A percentile compares a stretch with the other conserved stretches of the same genome.
These are phyloP conservation scores for Ambastaia sidthimunki DNA, from an alignment of 2,797 vertebrate genomes.

Conservation along the genomic window DNA sequence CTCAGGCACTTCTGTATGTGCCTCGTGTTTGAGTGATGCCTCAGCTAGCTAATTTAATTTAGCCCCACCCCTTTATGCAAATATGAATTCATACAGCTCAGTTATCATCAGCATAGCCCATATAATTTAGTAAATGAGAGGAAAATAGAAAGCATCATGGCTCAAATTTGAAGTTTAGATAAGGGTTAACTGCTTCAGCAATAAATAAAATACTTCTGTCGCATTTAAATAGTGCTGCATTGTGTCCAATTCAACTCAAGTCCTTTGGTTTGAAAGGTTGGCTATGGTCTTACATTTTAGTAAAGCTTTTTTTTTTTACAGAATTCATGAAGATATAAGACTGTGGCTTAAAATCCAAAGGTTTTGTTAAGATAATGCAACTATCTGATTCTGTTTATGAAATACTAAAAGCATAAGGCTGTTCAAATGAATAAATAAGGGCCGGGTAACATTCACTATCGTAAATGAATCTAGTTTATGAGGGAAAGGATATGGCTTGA, in stretches of 20 bases:
- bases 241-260: constrained; percentile 48
- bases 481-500: constrained; percentile 57
- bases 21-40: constrained; percentile 50
- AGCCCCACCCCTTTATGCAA: constrained; percentile 52
- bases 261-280: constrained; percentile 66
- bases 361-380: background rate
- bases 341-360: background rate
- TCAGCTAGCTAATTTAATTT: constrained; percentile 34
- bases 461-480: constrained; percentile 11
- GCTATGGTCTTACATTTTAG: constrained; percentile 43
- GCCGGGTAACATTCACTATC: constrained; percentile 47
- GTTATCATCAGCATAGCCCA: constrained; percentile 41
- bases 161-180: constrained; percentile 43
- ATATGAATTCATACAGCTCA: constrained; percentile 30
- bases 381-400: background rate
- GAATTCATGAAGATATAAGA: constrained; percentile 19
- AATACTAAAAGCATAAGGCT: constrained; percentile 28
- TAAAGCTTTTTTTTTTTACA: constrained; percentile 60
- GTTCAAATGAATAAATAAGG: constrained; percentile 28
- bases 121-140: constrained; percentile 45
- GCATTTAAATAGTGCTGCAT: constrained; percentile 33
- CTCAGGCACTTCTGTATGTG: constrained; percentile 58
- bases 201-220: constrained; percentile 23
- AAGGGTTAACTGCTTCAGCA: constrained; percentile 32
- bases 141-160: constrained; percentile 46